A percentile compares a stretch with the other conserved stretches of the same genome.
phyloP scores from a whole-genome alignment of 2,888 invertebrate species.

The Julus scanicus region DNA sequence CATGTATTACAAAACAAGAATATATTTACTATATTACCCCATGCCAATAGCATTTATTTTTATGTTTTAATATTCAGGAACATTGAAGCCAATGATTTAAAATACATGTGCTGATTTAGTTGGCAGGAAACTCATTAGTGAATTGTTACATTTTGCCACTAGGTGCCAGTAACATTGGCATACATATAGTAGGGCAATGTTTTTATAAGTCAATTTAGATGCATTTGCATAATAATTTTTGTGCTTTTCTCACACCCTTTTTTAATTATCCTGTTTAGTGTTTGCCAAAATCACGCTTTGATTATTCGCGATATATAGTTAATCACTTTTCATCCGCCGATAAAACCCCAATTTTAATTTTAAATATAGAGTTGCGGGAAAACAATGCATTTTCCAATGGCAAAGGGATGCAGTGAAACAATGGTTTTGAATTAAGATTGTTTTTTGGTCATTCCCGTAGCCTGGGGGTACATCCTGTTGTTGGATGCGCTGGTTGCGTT shows the following conservation, averaged over 20 bases:
- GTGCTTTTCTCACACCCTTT: neutral
- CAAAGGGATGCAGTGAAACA: conserved; percentile 19
- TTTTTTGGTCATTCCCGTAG: neutral
- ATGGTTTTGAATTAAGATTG: conserved; percentile 25
- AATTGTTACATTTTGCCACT: too few relatives aligned
- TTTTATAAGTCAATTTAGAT: neutral
- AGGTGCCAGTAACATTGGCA: neutral
- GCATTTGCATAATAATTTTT: conserved; percentile 9
- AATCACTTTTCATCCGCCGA: conserved; percentile 33
- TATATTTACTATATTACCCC: too few relatives aligned
- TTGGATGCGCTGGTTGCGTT: conserved; percentile 5
- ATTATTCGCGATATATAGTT: neutral
- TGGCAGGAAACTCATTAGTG: too few relatives aligned
- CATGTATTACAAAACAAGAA: too few relatives aligned
- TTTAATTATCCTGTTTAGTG: conserved; percentile 33
- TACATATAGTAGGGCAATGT: neutral
- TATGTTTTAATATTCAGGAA: too few relatives aligned
- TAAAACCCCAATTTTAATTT: conserved; percentile 26
- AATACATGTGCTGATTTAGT: too few relatives aligned
- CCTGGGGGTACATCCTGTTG: conserved; percentile 25
- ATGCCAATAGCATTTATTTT: too few relatives aligned
- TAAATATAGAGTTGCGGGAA: neutral
- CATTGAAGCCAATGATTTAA: too few relatives aligned
- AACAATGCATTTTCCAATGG: conserved; percentile 12
- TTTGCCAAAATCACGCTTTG: conserved; percentile 6